Evolutionary conservation across 2,888 invertebrate species (phyloP), one percentile per base, ranked within the genome.

Genomic region (Pseudeuparius sepicola): DNA sequence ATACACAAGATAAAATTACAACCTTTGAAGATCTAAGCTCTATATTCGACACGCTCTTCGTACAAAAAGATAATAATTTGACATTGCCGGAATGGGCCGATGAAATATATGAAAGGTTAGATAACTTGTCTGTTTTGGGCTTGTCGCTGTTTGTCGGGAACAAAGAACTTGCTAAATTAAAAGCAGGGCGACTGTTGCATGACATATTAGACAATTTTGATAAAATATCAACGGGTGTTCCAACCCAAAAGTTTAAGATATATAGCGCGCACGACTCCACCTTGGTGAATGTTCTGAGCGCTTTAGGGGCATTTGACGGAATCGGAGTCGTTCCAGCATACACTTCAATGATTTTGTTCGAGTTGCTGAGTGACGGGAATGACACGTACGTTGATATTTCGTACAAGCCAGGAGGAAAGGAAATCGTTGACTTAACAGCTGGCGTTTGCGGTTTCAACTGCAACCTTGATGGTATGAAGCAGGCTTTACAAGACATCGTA

Each of bases 191-290:
- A n/a, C 36, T 24, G 11, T 6, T 25, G 9, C 9, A 26, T 20
- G 31, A 39, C 42, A n/a, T n/a, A n/a, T n/a, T n/a, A n/a, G 16
- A 36, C 7, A 25, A 31, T 4, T n/a, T n/a, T n/a, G n/a, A n/a
- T n/a, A n/a, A n/a, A n/a, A n/a, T n/a, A n/a, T n/a, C n/a, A n/a
- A n/a, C n/a, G n/a, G n/a, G n/a, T n/a, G n/a, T n/a, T n/a, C 35
- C 31, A 4, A 34, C 36, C 12, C 63, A 71, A 12, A 79, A 77
- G 45, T 46, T 87, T 28, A 71, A 74, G 53, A 67, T 87, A 34
- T 83, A 82, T 49, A 85, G 85, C 42, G 86, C 68, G 0, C 90
- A 92, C 51, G 90, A 90, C 54, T 70, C 76, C 1, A 89, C 84
- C 0, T 61, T 92, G 9, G 80, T 78, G 0, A 78, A 72, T 48